A percentile compares a stretch with the other conserved stretches of the same genome.
Evolutionary conservation across 2,113 vertebrate species (phyloP).

Genomic region (Pygoscelis antarcticus): DNA sequence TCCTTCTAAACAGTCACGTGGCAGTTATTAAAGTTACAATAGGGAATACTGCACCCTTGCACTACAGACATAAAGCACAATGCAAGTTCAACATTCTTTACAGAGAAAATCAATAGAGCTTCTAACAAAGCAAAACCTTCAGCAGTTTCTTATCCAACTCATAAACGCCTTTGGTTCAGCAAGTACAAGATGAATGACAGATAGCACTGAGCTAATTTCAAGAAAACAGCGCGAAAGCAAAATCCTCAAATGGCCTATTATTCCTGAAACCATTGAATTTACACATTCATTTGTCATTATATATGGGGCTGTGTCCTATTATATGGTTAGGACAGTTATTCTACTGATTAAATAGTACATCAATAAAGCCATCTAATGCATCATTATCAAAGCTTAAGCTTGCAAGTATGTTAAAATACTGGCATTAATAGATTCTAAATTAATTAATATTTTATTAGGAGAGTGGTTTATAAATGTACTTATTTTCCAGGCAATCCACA

Average conservation of each 20-base stretch:
- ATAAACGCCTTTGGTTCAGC: neutral
- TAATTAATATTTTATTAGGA: neutral
- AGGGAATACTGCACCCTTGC: neutral
- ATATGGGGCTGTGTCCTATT: neutral
- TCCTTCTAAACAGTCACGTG: neutral
- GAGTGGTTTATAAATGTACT: neutral
- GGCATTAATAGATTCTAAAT: neutral
- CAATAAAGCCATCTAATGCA: neutral
- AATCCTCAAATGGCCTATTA: neutral
- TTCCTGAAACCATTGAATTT: neutral
- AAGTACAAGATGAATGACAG: conserved; percentile 12
- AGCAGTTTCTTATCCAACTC: conserved; percentile 20
- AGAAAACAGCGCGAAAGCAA: neutral
- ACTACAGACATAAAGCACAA: neutral
- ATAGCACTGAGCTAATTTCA: neutral
- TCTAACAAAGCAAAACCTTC: conserved; percentile 24
- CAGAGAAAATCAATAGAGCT: conserved; percentile 23
- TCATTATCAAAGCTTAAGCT: neutral
- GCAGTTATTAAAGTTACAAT: neutral
- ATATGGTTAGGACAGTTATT: neutral
- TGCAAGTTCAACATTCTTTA: conserved; percentile 20
- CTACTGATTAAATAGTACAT: neutral
- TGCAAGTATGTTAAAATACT: neutral
- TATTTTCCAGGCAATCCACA: neutral
- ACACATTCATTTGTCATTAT: neutral